A percentile compares a stretch with the other conserved stretches of the same genome.
Conservation (phyloP, 2,113 vertebrate genomes). For the Hymenochirus boettgeri region DNA sequence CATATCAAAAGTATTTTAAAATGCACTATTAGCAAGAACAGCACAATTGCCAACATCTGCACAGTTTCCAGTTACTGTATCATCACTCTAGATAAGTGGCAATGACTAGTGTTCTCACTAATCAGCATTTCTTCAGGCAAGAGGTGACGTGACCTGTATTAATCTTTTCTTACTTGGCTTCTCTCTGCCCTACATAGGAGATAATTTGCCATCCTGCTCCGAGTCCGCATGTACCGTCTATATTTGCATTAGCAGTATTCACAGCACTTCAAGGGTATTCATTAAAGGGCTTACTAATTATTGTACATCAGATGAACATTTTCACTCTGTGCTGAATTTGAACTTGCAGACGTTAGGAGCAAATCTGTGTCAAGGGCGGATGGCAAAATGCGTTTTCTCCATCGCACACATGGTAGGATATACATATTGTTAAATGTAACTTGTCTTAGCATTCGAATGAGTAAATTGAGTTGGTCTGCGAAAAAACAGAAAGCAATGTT, state of each 20-base stretch:
- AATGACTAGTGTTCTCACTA: conserved; percentile 27
- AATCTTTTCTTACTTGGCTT: conserved; percentile 41
- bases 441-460: background rate
- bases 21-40: conserved; percentile 39
- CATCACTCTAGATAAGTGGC: conserved; percentile 39
- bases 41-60: conserved; percentile 42
- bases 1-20: conserved; percentile 40
- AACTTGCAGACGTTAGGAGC: background rate
- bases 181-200: conserved; percentile 31
- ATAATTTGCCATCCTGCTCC: conserved; percentile 24
- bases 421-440: background rate
- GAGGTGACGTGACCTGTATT: conserved; percentile 35
- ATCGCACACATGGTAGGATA: background rate
- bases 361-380: conserved; percentile 25
- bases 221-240: conserved; percentile 2
- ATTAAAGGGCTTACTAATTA: conserved; percentile 30
- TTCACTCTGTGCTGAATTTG: background rate
- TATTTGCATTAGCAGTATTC: background rate
- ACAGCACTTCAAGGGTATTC: conserved; percentile 27
- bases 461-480: background rate
- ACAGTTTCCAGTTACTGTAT: conserved; percentile 41
- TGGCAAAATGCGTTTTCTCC: background rate
- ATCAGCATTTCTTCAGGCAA: conserved; percentile 41
- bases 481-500: conserved; percentile 17
- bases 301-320: conserved; percentile 13